Percentiles rank a stretch among this genome's conserved stretches.
phyloP scores from a whole-genome alignment of 2,113 vertebrate species.

The Psittacara wagleri region DNA sequence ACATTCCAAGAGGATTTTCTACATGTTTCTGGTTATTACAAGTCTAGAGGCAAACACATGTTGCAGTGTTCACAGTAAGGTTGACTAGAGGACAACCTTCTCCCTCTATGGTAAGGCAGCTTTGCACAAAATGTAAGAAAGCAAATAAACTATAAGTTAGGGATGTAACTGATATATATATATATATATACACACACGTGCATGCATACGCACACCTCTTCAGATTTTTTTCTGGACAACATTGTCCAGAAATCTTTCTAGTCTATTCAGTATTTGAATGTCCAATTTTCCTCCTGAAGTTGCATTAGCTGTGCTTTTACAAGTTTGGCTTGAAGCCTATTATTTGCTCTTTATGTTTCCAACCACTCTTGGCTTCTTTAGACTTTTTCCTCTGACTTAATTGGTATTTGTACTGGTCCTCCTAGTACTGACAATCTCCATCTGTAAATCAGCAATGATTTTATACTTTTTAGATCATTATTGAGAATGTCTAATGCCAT shows the following conservation, averaged over 20 bases:
- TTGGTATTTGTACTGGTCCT: slow-evolving; percentile 55
- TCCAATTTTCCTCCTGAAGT: slow-evolving; percentile 21
- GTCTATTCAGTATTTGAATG: slow-evolving; percentile 26
- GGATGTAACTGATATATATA: neutral
- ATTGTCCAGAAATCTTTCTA: neutral
- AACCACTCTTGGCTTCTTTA: slow-evolving; percentile 49
- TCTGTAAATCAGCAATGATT: slow-evolving; percentile 47
- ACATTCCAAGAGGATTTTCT: neutral
- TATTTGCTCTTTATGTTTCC: slow-evolving; percentile 61
- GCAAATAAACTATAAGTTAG: neutral
- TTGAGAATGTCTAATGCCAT: slow-evolving; percentile 17
- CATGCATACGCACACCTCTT: neutral
- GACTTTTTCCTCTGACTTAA: slow-evolving; percentile 61
- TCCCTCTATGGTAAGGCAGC: neutral
- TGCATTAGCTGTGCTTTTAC: slow-evolving; percentile 32
- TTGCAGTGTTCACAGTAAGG: neutral
- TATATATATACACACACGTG: neutral
- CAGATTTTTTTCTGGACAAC: neutral
- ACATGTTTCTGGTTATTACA: neutral
- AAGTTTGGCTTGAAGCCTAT: slow-evolving; percentile 47
- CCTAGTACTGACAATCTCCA: slow-evolving; percentile 36
- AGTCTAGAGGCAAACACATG: neutral
- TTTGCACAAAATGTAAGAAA: neutral
- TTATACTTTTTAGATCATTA: slow-evolving; percentile 29
- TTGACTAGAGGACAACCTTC: neutral